Evolutionary conservation across 2,113 vertebrate species (phyloP).

Genomic region (Eonycteris spelaea): DNA sequence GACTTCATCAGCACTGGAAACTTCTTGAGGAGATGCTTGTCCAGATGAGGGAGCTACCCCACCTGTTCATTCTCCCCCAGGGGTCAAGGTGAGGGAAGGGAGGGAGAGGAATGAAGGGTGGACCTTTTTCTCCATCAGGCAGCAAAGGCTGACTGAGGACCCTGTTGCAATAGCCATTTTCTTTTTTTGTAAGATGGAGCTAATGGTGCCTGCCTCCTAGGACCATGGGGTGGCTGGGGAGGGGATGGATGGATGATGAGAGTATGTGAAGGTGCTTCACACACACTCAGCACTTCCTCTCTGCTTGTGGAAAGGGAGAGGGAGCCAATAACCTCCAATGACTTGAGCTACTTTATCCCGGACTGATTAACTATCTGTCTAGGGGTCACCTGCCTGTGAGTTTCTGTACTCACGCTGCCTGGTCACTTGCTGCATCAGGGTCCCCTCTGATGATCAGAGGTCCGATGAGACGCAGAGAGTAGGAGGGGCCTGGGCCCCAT

Average conservation of each 20-base stretch:
- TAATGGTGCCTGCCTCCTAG: neutral
- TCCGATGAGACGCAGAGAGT: neutral
- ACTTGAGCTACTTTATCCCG: neutral
- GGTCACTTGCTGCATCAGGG: neutral
- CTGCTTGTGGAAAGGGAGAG: neutral
- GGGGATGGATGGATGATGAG: fast-evolving
- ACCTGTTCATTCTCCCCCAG: neutral
- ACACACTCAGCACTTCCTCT: neutral
- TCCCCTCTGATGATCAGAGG: neutral
- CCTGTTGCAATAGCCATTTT: neutral
- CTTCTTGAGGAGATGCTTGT: neutral
- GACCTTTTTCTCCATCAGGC: neutral
- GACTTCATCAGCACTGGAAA: neutral
- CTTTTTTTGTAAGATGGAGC: neutral
- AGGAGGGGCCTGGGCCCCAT: neutral
- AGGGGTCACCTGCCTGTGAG: neutral
- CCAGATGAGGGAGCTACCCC: neutral
- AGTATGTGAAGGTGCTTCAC: neutral
- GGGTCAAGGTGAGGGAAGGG: neutral
- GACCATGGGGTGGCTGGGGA: neutral
- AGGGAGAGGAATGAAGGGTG: neutral
- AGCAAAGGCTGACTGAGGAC: neutral
- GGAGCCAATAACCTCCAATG: neutral
- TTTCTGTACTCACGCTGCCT: neutral
- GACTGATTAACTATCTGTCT: neutral